phyloP scores from a whole-genome alignment of 2,888 invertebrate genomes.

The Amorpha juglandis region DNA sequence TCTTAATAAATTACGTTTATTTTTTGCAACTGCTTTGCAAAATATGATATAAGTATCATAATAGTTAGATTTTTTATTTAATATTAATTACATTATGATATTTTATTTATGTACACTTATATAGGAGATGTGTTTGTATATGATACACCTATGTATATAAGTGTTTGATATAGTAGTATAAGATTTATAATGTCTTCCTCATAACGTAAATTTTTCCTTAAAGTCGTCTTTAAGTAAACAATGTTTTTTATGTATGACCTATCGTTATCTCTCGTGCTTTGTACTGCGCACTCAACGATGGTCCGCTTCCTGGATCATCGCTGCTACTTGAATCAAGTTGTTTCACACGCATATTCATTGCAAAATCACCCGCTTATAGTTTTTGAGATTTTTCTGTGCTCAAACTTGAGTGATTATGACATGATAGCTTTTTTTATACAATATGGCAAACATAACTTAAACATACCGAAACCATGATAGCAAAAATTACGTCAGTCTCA shows the following conservation, averaged over 20 bases:
- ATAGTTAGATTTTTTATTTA: too few relatives aligned
- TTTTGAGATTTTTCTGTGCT: background rate
- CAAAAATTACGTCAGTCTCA: background rate
- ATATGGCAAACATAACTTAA: background rate
- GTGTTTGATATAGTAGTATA: too few relatives aligned
- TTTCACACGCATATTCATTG: conserved; percentile 17
- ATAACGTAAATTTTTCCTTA: background rate
- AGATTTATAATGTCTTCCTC: background rate
- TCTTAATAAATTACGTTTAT: too few relatives aligned
- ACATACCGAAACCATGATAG: background rate
- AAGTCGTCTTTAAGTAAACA: background rate
- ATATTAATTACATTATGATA: too few relatives aligned
- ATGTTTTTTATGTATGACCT: background rate
- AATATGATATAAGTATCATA: too few relatives aligned
- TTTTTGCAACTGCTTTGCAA: too few relatives aligned
- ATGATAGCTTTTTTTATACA: background rate
- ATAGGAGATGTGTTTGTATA: too few relatives aligned
- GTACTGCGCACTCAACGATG: conserved; percentile 32
- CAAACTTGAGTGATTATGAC: too few relatives aligned
- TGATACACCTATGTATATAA: too few relatives aligned
- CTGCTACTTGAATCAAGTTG: conserved; percentile 31
- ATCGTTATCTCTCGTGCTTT: conserved; percentile 37
- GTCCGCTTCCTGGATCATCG: conserved; percentile 48
- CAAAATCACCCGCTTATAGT: background rate
- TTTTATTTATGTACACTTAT: too few relatives aligned